These are phyloP conservation scores for Morpho deidamia DNA, from an alignment of 2,888 invertebrate species.

Conservation along the genomic window DNA sequence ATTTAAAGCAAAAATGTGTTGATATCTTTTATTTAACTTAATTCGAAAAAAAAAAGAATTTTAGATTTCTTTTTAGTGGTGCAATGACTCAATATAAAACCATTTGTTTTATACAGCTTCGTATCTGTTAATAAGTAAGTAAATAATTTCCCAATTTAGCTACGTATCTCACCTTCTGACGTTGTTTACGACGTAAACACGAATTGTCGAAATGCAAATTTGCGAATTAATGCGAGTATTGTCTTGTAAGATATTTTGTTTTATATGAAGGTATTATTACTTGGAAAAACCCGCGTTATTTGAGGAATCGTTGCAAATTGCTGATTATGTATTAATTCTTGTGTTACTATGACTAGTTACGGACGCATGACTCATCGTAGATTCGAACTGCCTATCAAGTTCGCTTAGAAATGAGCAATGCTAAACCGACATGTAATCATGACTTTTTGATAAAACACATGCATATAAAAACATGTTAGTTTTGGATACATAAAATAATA, in stretches of 20 bases:
- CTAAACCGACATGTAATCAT: not conserved
- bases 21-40: no score
- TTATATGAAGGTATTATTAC: not conserved
- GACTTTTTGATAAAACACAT: not conserved
- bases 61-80: not conserved
- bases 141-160: conserved; percentile 3
- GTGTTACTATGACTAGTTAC: conserved; percentile 1
- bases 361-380: conserved; percentile 4
- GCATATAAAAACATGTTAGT: no score
- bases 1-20: no score
- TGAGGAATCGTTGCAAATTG: conserved; percentile 1
- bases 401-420: not conserved
- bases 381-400: not conserved
- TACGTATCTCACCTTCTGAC: conserved; percentile 3
- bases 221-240: not conserved
- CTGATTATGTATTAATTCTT: conserved; percentile 5
- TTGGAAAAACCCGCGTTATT: conserved; percentile 6
- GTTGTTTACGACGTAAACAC: not conserved
- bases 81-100: conserved; percentile 6
- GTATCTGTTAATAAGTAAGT: conserved; percentile 3
- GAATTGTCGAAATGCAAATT: not conserved
- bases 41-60: not conserved
- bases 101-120: not conserved
- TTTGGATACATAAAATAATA: no score
- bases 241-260: conserved; percentile 1